Percentiles rank a stretch among this genome's conserved stretches.
These are phyloP conservation scores for Theodoxus fluviatilis DNA, from an alignment of 2,888 invertebrate genomes.

Conservation along the genomic window DNA sequence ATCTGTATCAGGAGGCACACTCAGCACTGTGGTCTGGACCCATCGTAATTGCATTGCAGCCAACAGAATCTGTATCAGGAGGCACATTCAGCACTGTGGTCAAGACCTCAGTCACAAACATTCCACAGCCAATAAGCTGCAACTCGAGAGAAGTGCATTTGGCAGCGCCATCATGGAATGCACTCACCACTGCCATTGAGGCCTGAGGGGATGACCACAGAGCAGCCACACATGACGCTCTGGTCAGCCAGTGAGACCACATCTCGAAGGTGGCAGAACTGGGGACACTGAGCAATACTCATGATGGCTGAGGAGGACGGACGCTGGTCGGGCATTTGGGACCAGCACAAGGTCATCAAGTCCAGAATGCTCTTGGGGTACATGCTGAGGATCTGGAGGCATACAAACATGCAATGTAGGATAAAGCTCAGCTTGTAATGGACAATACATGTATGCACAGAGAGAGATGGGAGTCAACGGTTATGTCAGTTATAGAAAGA, in stretches of 20 bases:
- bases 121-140: neutral
- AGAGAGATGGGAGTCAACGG: too few relatives aligned
- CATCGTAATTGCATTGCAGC: too few relatives aligned
- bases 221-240: slow-evolving; percentile 41
- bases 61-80: too few relatives aligned
- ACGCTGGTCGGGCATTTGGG: slow-evolving; percentile 78
- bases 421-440: too few relatives aligned
- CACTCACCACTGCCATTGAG: neutral
- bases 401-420: too few relatives aligned
- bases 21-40: too few relatives aligned
- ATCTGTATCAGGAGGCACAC: too few relatives aligned
- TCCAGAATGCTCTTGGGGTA: slow-evolving; percentile 80
- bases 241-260: slow-evolving; percentile 73
- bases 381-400: too few relatives aligned
- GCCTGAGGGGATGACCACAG: slow-evolving; percentile 31
- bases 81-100: too few relatives aligned
- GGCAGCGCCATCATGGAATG: neutral
- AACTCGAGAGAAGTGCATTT: slow-evolving; percentile 14
- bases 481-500: too few relatives aligned
- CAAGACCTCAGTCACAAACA: neutral
- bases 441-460: slow-evolving; percentile 21
- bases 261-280: slow-evolving; percentile 87
- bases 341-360: slow-evolving; percentile 95
- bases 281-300: slow-evolving; percentile 88
- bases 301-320: slow-evolving; percentile 91